Conservation (phyloP, 2,888 invertebrate genomes). For the Nemapogon koenigi region DNA sequence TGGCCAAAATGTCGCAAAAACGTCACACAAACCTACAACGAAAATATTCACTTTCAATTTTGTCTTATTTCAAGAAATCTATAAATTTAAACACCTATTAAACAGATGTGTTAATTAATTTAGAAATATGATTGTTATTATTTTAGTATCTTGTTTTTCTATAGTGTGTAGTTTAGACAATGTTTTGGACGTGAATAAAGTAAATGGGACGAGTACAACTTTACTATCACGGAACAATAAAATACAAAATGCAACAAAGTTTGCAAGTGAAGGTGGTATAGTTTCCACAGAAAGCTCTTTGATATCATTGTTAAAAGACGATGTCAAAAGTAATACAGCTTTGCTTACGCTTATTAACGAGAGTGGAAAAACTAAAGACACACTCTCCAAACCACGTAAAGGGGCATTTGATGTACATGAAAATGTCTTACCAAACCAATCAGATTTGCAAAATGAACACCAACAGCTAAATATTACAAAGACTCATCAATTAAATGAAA, state of each 20-base stretch:
- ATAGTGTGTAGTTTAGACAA: background rate
- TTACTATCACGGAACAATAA: background rate
- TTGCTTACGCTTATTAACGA: slow-evolving; percentile 29
- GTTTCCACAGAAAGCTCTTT: slow-evolving; percentile 13
- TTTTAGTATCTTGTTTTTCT: background rate
- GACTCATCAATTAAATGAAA: too few relatives aligned
- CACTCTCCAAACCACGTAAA: slow-evolving; percentile 26
- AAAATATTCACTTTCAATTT: background rate
- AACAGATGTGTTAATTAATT: background rate
- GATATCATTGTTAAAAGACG: slow-evolving; percentile 1
- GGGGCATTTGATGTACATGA: too few relatives aligned
- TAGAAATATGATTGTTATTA: slow-evolving; percentile 1
- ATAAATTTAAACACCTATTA: background rate
- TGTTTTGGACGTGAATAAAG: background rate
- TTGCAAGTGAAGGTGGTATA: slow-evolving; percentile 30
- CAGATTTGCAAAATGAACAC: background rate
- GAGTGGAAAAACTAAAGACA: slow-evolving; percentile 27
- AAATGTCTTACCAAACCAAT: background rate
- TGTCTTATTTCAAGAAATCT: slow-evolving; percentile 3
- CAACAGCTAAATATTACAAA: too few relatives aligned
- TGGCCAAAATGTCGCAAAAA: too few relatives aligned
- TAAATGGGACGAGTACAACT: background rate
- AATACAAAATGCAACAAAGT: background rate
- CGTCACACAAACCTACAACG: too few relatives aligned
- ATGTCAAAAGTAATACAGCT: slow-evolving; percentile 22